Evolutionary conservation across 2,888 invertebrate species (phyloP), one percentile per base, ranked within the genome.

Genomic region (Cryptus viduatorius): DNA sequence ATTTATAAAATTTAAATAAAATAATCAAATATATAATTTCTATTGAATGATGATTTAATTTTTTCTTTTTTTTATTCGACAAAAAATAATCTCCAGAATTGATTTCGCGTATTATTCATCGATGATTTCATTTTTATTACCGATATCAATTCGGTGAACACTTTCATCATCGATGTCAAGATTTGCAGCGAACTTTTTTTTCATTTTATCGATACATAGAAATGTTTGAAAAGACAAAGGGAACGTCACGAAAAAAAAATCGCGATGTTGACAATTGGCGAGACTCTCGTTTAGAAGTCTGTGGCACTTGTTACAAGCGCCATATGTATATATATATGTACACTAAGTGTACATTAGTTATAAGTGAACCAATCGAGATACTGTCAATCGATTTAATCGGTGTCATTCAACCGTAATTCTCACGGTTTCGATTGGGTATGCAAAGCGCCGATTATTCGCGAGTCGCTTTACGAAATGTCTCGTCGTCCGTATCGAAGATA

Each of bases 281-380:
- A 1, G 10, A 2, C 48, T 76, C 12, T 76, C 48, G 46, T 64
- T 71, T 77, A 67, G 67, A 59, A 72, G 37, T 78, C 65, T 78
- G 61, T 65, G 77, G 59, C 65, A 56, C 71, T 56, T 24, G 65
- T n/a, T 7, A 61, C 4, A 10, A 46, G 31, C 46, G 14, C 29
- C 14, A 42, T 24, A 61, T 61, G 24, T 42, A 61, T 16, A 48
- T 37, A 37, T 37, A 37, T 37, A 37, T 37, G 50, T 14, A 24
- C 24, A 48, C 46, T 8, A 10, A 19, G 44, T 19, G 46, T 46
- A 31, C 61, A 73, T 42, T 61, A 29, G 44, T 61, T 61, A 61
- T 59, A 59, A 44, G 46, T 61, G 46, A 46, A 73, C n/a, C 46
- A 73, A 73, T 73, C 61, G 4, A 10, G 10, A 19, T 19, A 72